A percentile compares a stretch with the other conserved stretches of the same genome.
Evolutionary conservation across 2,113 vertebrate genomes (phyloP).

Genomic region (Daphoenositta chrysoptera): DNA sequence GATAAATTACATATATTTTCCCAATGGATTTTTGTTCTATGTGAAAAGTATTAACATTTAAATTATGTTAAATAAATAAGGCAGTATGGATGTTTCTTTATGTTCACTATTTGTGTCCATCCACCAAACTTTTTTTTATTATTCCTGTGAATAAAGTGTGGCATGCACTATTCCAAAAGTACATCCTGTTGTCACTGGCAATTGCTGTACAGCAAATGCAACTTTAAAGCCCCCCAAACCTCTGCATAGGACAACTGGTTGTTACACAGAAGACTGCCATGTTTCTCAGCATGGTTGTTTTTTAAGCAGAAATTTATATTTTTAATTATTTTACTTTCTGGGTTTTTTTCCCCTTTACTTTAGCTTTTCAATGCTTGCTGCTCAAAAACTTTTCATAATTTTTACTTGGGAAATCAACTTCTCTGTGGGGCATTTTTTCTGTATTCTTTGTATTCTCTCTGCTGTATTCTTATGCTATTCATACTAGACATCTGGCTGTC

Average conservation of each 20-base stretch:
- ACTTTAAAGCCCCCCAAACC: neutral
- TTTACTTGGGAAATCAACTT: conserved; percentile 18
- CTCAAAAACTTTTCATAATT: conserved; percentile 18
- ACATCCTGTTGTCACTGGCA: neutral
- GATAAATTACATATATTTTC: neutral
- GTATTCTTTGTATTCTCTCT: conserved; percentile 55
- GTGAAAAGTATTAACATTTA: neutral
- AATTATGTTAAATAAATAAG: neutral
- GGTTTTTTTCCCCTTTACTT: neutral
- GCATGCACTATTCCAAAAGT: neutral
- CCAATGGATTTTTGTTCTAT: neutral
- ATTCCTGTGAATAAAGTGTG: neutral
- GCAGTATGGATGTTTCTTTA: neutral
- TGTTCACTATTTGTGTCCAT: neutral
- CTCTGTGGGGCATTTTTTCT: conserved; percentile 32
- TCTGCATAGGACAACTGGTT: neutral
- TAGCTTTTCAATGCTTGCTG: conserved; percentile 4
- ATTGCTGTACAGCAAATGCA: neutral
- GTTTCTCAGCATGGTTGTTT: neutral
- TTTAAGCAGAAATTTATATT: neutral
- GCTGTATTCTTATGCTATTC: conserved; percentile 52
- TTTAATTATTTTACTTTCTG: neutral
- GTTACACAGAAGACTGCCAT: neutral
- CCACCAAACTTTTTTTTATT: neutral
- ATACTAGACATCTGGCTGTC: conserved; percentile 56